Base-by-base conservation (phyloP, 1,140 invertebrate genomes). In the Papilio machaon region DNA sequence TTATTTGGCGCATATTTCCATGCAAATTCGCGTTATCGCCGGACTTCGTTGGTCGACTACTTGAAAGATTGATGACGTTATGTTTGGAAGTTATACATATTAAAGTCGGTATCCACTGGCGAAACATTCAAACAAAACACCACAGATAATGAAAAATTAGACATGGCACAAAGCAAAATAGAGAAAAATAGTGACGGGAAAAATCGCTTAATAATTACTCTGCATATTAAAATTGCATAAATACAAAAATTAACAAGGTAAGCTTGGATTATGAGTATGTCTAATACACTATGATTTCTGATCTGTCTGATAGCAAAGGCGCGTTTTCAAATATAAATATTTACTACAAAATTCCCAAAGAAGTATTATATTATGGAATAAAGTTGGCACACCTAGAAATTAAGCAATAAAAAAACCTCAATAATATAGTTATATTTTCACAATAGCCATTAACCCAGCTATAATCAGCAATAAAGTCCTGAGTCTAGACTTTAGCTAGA, bases 1-100 rank as follows among this genome's bases (percentile, higher is more conserved):
- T 82, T 82, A 82, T 79, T 81, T 81, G 30, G 38, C 64, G 75
- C 74, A 73, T 81, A 78, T 81, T 82, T 82, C 60, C 77, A 82
- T 82, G 81, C 81, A 82, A 82, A 82, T 82, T 54, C 49, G 52
- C 30, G 38, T 82, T 82, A 82, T 79, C 76, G 75, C 47, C 23
- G 23, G 64, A 77, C 52, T 82, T 54, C 67, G 49, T 82, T 54
- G 54, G 74, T 52, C 47, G n/a, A 15, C 15, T 75, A 52, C 19
- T 76, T 35, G 11, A 76, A 23, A 30, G 46, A 75, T 30, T 76
- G 74, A 52, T 76, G 74, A 23, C n/a, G 19, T 76, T 15, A 73
- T 73, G 43, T 70, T 70, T 70, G 1, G n/a, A 7, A 73, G 10
- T 47, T 47, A 5, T 19, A 11, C 6, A 47, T 46, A 73, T 15